Base-by-base conservation (phyloP, 2,113 vertebrate species). In the Podocnemis expansa region DNA sequence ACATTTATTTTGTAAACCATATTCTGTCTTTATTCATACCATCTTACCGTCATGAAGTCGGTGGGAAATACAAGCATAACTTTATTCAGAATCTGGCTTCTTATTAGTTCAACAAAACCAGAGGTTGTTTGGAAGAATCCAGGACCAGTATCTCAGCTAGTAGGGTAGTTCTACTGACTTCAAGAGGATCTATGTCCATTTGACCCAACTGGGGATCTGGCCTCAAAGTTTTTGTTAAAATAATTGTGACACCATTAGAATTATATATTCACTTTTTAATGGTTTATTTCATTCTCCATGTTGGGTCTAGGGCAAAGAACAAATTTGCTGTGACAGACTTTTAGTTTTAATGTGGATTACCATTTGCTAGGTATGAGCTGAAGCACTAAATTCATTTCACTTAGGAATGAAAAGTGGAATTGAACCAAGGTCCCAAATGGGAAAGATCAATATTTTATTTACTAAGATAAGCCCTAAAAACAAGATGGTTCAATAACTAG, bases 391-490 rank as follows among this genome's bases (percentile, higher is more conserved):
- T 96, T 95, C 6, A 58, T 91, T 93, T 96, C 17, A 8, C 88
- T 73, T 54, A 95, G 38, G 87, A 94, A 67, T 25, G 3, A 55
- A 79, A 91, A 90, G 76, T 21, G 10, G 58, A 76, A 95, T 43
- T 70, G 73, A 96, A 67, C 24, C 8, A 6, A 82, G 88, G 86
- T 79, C 86, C 82, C 94, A 58, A 93, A 91, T 0, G 2, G 76
- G 29, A 88, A 94, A 90, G 56, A 93, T 70, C 47, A 16, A 88
- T 19, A 27, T 2, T 95, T 95, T 95, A 89, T 97, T 97, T 91
- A 93, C 87, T 85, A 80, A 96, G 54, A 96, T 85, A 94, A 93
- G 70, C 73, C 84, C 83, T 96, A 86, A 95, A 93, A 97, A 73
- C 58, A 89, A 95, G 47, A 73, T 92, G 84, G n/a, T 75, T 78